Evolutionary conservation across 1,140 invertebrate species (phyloP).

Genomic region (Cardiocondyla obscurior): DNA sequence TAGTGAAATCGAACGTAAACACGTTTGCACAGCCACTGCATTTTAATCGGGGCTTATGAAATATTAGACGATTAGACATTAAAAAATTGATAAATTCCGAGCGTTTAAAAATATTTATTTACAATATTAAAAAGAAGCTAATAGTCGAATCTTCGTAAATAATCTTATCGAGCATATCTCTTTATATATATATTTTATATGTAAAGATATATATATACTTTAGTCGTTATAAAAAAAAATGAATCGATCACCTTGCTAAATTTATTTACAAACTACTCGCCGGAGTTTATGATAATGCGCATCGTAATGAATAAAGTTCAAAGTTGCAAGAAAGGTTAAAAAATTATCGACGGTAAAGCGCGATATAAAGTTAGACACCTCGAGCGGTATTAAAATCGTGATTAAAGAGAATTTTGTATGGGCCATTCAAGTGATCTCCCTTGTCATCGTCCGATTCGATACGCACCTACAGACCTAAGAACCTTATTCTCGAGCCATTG

Average conservation of each 20-base stretch:
- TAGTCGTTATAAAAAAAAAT: background rate
- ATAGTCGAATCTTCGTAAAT: background rate
- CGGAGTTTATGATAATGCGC: background rate
- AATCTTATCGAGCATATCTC: background rate
- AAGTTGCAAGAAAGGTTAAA: slow-evolving; percentile 42
- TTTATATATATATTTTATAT: too few species aligned
- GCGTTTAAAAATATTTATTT: background rate
- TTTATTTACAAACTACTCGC: background rate
- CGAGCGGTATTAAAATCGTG: slow-evolving; percentile 73
- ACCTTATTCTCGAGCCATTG: slow-evolving; percentile 5
- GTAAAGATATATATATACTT: too few species aligned
- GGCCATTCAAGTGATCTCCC: slow-evolving; percentile 70
- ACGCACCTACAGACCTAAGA: slow-evolving; percentile 59
- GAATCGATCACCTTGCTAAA: too few species aligned
- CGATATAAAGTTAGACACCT: slow-evolving; percentile 75
- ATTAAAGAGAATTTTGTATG: slow-evolving; percentile 77
- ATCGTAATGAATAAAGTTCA: background rate
- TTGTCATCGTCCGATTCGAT: slow-evolving; percentile 63
- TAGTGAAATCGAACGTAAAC: slow-evolving; percentile 40
- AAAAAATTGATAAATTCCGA: background rate
- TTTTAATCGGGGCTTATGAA: slow-evolving; percentile 5
- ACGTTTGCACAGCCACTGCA: slow-evolving; percentile 7
- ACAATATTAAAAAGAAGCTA: background rate
- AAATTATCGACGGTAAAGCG: slow-evolving; percentile 55
- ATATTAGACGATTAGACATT: background rate